Percentiles rank a stretch among this genome's conserved stretches.
phyloP scores from a whole-genome alignment of 2,113 vertebrate species.

The Mus spicilegus region DNA sequence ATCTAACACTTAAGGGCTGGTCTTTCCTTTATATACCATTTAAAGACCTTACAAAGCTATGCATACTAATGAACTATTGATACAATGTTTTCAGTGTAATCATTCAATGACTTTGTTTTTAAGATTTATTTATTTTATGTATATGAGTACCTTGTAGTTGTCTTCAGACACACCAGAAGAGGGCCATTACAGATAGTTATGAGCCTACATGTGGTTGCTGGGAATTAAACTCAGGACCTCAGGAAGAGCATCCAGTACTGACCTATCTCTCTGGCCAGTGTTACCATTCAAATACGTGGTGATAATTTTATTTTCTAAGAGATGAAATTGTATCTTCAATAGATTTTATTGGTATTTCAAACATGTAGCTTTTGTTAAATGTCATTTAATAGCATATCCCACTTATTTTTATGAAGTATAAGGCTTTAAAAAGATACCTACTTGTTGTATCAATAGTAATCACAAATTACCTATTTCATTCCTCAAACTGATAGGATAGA shows the following conservation, averaged over 20 bases:
- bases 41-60: neutral
- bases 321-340: neutral
- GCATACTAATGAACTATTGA: neutral
- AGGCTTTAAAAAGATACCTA: neutral
- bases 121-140: no score
- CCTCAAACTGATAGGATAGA: neutral
- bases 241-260: no score
- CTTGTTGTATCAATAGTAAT: slow-evolving; percentile 1
- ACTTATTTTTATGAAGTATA: slow-evolving; percentile 6
- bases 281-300: neutral
- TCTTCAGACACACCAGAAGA: no score
- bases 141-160: no score
- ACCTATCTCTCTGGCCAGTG: neutral
- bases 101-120: neutral
- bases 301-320: neutral
- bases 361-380: neutral
- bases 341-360: neutral
- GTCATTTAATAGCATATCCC: slow-evolving; percentile 11
- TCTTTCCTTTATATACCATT: neutral
- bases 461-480: neutral
- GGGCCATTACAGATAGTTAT: no score
- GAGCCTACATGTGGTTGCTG: no score
- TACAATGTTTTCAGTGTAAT: neutral
- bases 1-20: neutral
- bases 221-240: no score